Conservation (phyloP, 1,140 invertebrate species). For the Theocolax elegans region DNA sequence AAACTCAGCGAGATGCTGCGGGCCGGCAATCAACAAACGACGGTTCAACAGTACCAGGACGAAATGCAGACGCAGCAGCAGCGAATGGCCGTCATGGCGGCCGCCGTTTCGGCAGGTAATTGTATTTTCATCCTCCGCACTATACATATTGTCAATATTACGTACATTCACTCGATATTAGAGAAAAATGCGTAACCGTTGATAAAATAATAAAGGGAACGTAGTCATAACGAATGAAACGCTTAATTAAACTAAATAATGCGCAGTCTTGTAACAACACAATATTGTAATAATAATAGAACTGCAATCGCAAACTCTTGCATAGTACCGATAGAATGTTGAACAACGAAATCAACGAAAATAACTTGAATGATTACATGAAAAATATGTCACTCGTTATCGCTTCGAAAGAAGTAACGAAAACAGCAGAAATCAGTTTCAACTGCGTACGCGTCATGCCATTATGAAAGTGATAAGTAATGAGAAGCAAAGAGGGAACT, state of each 20-base stretch:
- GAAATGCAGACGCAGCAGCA: conserved; percentile 78
- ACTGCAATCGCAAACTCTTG: no score
- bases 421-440: conserved; percentile 10
- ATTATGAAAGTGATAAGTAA: conserved; percentile 27
- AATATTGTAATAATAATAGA: no score
- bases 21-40: conserved; percentile 64
- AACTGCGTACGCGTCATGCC: conserved; percentile 11
- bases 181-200: no score
- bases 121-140: neutral
- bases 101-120: conserved; percentile 73
- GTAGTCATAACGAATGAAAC: no score
- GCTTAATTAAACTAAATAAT: no score
- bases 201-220: no score
- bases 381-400: conserved; percentile 42
- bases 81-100: conserved; percentile 81
- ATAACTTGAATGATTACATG: conserved; percentile 10
- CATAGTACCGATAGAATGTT: no score
- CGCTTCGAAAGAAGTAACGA: conserved; percentile 17
- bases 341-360: no score
- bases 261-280: no score
- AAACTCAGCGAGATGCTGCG: conserved; percentile 77
- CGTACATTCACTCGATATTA: neutral
- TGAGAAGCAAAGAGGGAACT: neutral
- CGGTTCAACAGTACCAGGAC: conserved; percentile 74
- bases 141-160: neutral